Evolutionary conservation across 2,797 vertebrate genomes (phyloP), one percentile per base, ranked within the genome.

Genomic region (Syngnathus rostellatus): DNA sequence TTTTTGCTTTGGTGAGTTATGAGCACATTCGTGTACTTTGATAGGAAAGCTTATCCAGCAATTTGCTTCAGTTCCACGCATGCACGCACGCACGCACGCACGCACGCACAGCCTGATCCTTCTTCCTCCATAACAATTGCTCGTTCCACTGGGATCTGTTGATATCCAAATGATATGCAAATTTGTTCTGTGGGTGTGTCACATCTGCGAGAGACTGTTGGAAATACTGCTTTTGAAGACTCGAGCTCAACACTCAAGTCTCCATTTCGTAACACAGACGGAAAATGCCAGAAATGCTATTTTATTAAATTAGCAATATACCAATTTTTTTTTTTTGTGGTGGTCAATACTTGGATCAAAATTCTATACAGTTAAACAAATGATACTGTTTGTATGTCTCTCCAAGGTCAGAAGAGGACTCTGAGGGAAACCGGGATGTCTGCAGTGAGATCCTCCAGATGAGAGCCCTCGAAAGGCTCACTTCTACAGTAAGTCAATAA

Each of bases 371-470:
- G 31, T 31, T 31, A 37, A 46, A 31, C 65, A 37, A 72, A 39
- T 68, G 61, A 65, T 53, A 69, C 54, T 63, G 11, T 74, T 50
- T 81, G 23, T 79, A n/a, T 73, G 14, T 81, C 43, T 80, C 40
- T 74, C 59, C 37, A 67, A 92, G 91, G 84, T 89, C 91, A 57
- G 89, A 91, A 74, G 90, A 92, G 73, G 90, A 92, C 82, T 86
- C 89, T 55, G 89, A 98, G 77, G 93, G 94, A 70, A 89, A 93
- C 2, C 83, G 93, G 73, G 95, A 97, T 85, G 92, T 93, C 78
- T 94, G 92, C 72, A 92, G 92, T 74, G 95, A 97, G 89, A 94
- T 98, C 75, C 90, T 93, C 62, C 91, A 93, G 87, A 92, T 93
- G 87, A 93, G 91, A 81, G 92, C 91, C 63, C 92, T 99, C 5